Conservation (phyloP, 2,888 invertebrate genomes). For the Xestia xanthographa region DNA sequence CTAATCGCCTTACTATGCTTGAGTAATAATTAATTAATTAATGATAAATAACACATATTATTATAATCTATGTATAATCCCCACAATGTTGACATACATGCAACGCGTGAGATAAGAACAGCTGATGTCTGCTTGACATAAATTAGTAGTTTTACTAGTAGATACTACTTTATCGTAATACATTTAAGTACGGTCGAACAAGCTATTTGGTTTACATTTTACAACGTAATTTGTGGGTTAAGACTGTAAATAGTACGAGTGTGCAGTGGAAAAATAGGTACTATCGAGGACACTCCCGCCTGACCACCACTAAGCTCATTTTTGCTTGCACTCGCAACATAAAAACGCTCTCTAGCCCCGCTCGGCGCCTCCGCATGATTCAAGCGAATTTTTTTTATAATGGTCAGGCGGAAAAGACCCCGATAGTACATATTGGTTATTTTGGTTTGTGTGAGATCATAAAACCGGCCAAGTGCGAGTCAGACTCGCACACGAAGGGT, state of each 20-base stretch:
- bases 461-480: too few relatives aligned
- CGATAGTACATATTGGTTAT: background rate
- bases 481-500: too few relatives aligned
- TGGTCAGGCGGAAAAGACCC: too few relatives aligned
- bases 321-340: too few relatives aligned
- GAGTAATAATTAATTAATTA: slow-evolving; percentile 26
- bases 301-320: too few relatives aligned
- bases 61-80: slow-evolving; percentile 20
- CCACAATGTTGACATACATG: slow-evolving; percentile 22
- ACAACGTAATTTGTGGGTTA: too few relatives aligned
- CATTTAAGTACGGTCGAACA: background rate
- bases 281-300: too few relatives aligned
- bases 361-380: too few relatives aligned
- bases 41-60: background rate
- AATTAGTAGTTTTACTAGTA: slow-evolving; percentile 6
- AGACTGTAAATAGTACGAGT: background rate
- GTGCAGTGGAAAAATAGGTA: background rate
- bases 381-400: too few relatives aligned
- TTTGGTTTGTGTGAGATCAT: too few relatives aligned
- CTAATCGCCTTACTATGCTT: slow-evolving; percentile 4
- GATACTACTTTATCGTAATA: background rate
- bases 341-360: too few relatives aligned
- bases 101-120: slow-evolving; percentile 11
- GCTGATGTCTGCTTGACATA: slow-evolving; percentile 24
- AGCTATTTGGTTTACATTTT: too few relatives aligned